These are phyloP conservation scores for Cichlasoma orientale DNA, from an alignment of 2,797 vertebrate genomes.

Conservation along the genomic window DNA sequence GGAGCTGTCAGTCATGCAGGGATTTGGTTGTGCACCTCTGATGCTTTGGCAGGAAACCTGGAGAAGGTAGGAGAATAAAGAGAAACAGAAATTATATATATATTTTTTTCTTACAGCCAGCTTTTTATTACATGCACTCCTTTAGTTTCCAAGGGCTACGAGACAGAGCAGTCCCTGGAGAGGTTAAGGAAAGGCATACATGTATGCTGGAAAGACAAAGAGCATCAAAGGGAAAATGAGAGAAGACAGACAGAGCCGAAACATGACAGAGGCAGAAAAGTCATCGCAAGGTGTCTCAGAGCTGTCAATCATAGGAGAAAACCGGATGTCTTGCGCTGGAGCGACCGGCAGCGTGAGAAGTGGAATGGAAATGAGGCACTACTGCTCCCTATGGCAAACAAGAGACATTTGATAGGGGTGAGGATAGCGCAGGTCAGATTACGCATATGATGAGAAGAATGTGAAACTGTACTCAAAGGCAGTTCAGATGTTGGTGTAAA, in stretches of 20 bases:
- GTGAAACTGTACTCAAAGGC: neutral
- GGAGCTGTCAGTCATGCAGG: conserved; percentile 47
- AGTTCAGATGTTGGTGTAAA: neutral
- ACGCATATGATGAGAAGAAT: neutral
- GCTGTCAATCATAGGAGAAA: conserved; percentile 63
- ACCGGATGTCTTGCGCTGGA: conserved; percentile 27
- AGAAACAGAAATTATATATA: conserved; percentile 21
- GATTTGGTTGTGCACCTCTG: conserved; percentile 18
- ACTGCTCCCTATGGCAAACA: conserved; percentile 40
- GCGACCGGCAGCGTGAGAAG: conserved; percentile 43
- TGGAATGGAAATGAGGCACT: conserved; percentile 49
- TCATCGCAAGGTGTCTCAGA: conserved; percentile 61
- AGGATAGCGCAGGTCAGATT: conserved; percentile 11
- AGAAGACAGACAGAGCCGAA: conserved; percentile 47
- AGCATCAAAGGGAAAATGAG: conserved; percentile 49
- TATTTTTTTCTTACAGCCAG: conserved; percentile 6
- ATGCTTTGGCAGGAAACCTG: conserved; percentile 44
- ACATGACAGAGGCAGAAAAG: conserved; percentile 69
- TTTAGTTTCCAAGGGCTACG: conserved; percentile 36
- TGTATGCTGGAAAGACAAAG: conserved; percentile 60
- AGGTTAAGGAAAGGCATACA: conserved; percentile 58
- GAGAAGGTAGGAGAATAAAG: conserved; percentile 34
- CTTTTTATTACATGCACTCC: conserved; percentile 34
- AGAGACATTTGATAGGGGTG: neutral
- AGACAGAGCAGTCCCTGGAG: conserved; percentile 52